Evolutionary conservation across 2,888 invertebrate species (phyloP).

Genomic region (Augochlorella aurata): DNA sequence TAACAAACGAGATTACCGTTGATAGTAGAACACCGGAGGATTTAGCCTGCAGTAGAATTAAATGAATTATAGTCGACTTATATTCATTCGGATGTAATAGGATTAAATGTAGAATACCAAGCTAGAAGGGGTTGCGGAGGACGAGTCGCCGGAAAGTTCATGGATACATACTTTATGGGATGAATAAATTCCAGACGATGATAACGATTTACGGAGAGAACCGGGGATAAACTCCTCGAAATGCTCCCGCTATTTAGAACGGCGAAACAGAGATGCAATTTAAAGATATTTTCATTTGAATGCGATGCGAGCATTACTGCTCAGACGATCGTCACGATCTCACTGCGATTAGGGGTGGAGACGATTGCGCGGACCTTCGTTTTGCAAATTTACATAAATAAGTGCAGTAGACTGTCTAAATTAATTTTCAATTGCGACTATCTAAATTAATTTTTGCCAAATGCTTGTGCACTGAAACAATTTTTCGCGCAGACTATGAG

Average conservation of each 20-base stretch:
- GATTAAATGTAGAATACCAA: conserved; percentile 1
- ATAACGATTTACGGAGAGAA: not conserved
- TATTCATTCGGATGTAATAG: not conserved
- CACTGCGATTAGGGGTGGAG: no score
- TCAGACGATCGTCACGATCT: no score
- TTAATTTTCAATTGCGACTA: no score
- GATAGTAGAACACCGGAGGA: not conserved
- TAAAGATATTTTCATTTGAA: not conserved
- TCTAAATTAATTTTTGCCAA: no score
- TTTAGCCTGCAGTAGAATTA: not conserved
- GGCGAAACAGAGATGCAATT: not conserved
- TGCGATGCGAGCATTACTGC: not conserved
- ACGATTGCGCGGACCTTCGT: no score
- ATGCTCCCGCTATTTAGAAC: not conserved
- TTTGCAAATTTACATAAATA: no score
- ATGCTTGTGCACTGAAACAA: no score
- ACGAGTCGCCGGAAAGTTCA: not conserved
- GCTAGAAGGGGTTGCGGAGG: not conserved
- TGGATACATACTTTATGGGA: conserved; percentile 12
- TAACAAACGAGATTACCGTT: conserved; percentile 3
- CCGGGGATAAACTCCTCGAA: not conserved
- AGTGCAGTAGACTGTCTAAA: no score
- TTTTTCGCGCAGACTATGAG: no score
- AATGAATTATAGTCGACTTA: not conserved
- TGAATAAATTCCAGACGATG: conserved; percentile 10